Base-by-base conservation (phyloP, 2,113 vertebrate species). In the Genyomyrus donnyi region DNA sequence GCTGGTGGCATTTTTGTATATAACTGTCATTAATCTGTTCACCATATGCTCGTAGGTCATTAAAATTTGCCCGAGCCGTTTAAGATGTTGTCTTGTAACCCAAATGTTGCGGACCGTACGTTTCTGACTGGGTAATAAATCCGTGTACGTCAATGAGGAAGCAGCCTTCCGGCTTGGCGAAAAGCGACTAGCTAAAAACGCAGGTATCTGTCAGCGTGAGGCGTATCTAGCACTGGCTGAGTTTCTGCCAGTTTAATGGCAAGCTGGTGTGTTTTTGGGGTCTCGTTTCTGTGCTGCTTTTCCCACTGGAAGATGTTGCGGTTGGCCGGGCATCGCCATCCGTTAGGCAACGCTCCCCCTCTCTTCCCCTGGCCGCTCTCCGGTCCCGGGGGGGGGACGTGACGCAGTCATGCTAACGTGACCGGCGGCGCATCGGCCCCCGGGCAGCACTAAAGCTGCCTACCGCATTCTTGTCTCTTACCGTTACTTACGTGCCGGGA, bases 391-490 rank as follows among this genome's bases (percentile, higher is more conserved):
- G 10, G 53, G 10, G 53, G 94, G 96, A 94, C 93, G 93, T 96
- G 96, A 96, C 95, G 95, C 95, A 96, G 93, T 90, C 93, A 94
- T 91, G 91, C 42, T 93, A 92, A 95, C 95, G 94, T 96, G 95
- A 94, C 92, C 91, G 93, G 31, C 92, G 31, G 88, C 91, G 93
- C 95, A 94, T 96, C 92, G 91, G 74, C 89, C 88, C 83, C 91
- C 35, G 1, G 35, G 24, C n/a, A 8, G 19, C 13, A 31, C 24
- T 15, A 52, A 19, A 6, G 49, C 49, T 53, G 13, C 1, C 9
- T 19, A 6, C 27, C 85, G 31, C 49, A 53, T n/a, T 53, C 31
- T 21, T 13, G 15, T n/a, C 49, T 53, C 10, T 27, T 50, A 45
- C 42, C 42, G 31, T 83, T 42, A 83, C 35, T 31, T 31, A 0